Conservation (phyloP, 2,113 vertebrate species). For the Pluvianellus socialis region DNA sequence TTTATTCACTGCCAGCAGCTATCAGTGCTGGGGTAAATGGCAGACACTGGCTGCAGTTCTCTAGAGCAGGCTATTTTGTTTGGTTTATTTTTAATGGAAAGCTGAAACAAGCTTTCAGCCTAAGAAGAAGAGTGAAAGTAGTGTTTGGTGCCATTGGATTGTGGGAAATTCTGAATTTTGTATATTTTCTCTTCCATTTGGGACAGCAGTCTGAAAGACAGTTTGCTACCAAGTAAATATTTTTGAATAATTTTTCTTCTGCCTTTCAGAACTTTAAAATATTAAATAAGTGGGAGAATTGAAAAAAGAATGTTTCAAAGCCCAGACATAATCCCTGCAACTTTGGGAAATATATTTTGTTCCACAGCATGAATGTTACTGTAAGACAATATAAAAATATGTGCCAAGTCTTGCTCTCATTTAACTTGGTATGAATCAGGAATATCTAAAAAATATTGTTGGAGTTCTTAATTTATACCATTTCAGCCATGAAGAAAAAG, state of each 20-base stretch:
- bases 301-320: neutral
- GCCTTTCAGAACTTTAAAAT: neutral
- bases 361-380: neutral
- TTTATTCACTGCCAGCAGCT: neutral
- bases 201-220: neutral
- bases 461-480: neutral
- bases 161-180: neutral
- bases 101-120: neutral
- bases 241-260: neutral
- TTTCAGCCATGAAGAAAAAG: neutral
- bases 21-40: neutral
- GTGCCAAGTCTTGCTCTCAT: neutral
- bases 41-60: neutral
- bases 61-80: neutral
- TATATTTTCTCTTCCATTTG: neutral
- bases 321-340: neutral
- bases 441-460: neutral
- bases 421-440: neutral
- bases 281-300: neutral
- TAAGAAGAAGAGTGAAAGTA: neutral
- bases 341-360: neutral
- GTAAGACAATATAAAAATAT: neutral
- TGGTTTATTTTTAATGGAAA: neutral
- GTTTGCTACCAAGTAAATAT: neutral
- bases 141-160: neutral